Percentiles rank a stretch among this genome's conserved stretches.
Conservation (phyloP, 1,140 invertebrate genomes). For the Lerema accius region DNA sequence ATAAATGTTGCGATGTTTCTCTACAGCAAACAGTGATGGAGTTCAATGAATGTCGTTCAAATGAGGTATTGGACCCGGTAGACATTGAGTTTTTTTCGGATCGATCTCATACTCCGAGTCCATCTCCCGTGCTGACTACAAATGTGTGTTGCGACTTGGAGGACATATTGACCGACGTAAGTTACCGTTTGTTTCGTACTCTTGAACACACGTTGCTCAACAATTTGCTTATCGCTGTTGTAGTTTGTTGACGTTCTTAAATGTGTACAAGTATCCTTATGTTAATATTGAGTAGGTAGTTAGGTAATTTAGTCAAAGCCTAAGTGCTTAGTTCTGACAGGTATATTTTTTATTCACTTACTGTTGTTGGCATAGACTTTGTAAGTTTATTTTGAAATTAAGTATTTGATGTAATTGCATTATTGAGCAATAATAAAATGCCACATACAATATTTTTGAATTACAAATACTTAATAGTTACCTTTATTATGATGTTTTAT, state of each 20-base stretch:
- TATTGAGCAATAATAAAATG: too few species aligned
- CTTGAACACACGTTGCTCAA: conserved; percentile 14
- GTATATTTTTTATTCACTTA: conserved; percentile 14
- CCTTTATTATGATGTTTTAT: not conserved
- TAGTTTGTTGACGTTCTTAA: conserved; percentile 2
- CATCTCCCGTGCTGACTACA: conserved; percentile 63
- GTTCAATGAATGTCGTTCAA: conserved; percentile 72
- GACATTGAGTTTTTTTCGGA: conserved; percentile 66
- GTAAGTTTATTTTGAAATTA: conserved; percentile 28
- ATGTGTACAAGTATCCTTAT: conserved; percentile 13
- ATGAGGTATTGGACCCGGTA: conserved; percentile 71
- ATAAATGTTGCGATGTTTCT: conserved; percentile 55
- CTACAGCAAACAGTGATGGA: conserved; percentile 77
- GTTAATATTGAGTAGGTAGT: conserved; percentile 12
- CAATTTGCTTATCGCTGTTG: conserved; percentile 12
- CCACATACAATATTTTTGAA: too few species aligned
- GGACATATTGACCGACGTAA: conserved; percentile 80
- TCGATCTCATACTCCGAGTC: conserved; percentile 64
- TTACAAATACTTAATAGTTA: too few species aligned
- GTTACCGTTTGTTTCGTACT: conserved; percentile 33
- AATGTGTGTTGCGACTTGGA: conserved; percentile 73
- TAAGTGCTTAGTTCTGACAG: conserved; percentile 17
- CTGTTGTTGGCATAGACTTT: not conserved
- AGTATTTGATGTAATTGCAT: too few species aligned
- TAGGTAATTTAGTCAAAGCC: conserved; percentile 9